Conservation (phyloP, 2,888 invertebrate genomes). For the Stramonita haemastoma region DNA sequence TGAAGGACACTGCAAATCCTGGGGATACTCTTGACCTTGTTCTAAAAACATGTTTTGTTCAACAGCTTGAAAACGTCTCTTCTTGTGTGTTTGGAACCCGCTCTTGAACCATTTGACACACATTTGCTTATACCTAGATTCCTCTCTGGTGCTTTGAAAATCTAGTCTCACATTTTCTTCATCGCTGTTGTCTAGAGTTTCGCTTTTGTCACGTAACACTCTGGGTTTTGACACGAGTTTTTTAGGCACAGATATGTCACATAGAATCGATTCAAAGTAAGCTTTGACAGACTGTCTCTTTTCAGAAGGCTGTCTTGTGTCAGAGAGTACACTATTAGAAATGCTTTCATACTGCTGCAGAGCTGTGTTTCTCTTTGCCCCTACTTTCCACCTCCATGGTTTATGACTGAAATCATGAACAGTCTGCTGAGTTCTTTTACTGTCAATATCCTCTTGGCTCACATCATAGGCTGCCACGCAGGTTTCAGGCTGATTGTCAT, state of each 20-base stretch:
- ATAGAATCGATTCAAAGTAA: neutral
- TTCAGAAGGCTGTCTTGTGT: neutral
- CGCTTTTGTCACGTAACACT: neutral
- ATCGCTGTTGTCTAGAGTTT: neutral
- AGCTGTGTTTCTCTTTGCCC: neutral
- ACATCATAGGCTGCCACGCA: neutral
- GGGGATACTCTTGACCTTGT: neutral
- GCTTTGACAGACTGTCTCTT: neutral
- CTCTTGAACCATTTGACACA: conserved; percentile 12
- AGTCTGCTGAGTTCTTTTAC: neutral
- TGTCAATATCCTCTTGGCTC: neutral
- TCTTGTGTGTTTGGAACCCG: neutral
- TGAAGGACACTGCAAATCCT: neutral
- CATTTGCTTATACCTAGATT: too few relatives aligned
- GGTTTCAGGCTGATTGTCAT: neutral
- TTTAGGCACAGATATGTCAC: neutral
- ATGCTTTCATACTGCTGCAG: neutral
- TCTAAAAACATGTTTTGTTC: neutral
- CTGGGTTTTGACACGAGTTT: neutral
- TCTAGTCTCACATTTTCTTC: neutral
- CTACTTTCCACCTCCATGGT: neutral
- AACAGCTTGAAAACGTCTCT: neutral
- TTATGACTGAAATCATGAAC: neutral
- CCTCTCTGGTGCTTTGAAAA: neutral
- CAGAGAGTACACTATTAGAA: neutral